Evolutionary conservation across 2,888 invertebrate genomes (phyloP).

Genomic region (Drosophila seclusa): DNA sequence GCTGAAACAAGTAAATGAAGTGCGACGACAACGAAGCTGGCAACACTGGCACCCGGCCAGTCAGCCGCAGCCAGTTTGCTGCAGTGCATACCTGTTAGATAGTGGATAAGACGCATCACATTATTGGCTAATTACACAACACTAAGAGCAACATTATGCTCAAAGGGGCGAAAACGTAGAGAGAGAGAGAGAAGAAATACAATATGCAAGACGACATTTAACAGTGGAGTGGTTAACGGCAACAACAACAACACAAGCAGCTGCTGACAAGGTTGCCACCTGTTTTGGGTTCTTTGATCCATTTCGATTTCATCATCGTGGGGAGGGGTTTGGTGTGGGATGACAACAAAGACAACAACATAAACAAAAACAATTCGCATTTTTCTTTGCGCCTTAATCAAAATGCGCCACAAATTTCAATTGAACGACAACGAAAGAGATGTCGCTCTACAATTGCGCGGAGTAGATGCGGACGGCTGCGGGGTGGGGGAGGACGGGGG

Average conservation of each 20-base stretch:
- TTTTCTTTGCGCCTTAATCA: slow-evolving; percentile 62
- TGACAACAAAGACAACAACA: slow-evolving; percentile 23
- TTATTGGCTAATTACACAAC: slow-evolving; percentile 50
- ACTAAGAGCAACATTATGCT: slow-evolving; percentile 21
- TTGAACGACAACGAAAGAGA: slow-evolving; percentile 56
- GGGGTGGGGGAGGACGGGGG: not conserved
- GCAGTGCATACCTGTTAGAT: slow-evolving; percentile 2
- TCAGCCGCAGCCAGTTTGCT: not conserved
- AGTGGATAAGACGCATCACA: slow-evolving; percentile 14
- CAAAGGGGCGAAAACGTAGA: slow-evolving; percentile 4
- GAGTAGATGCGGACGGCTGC: not conserved
- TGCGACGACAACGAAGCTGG: slow-evolving; percentile 28
- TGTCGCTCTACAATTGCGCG: slow-evolving; percentile 39
- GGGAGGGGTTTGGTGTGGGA: not conserved
- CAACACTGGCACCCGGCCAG: slow-evolving; percentile 7
- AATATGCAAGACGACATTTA: slow-evolving; percentile 35
- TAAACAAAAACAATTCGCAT: slow-evolving; percentile 52
- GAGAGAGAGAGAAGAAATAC: slow-evolving; percentile 6
- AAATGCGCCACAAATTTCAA: slow-evolving; percentile 76
- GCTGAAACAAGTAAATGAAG: slow-evolving; percentile 42
- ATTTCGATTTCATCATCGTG: slow-evolving; percentile 45
- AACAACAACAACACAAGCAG: slow-evolving; percentile 5
- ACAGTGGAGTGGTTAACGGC: slow-evolving; percentile 43
- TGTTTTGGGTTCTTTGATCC: slow-evolving; percentile 44
- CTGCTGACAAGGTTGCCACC: slow-evolving; percentile 67